Evolutionary conservation across 2,797 vertebrate species (phyloP).

Genomic region (Onychomys leucogaster): DNA sequence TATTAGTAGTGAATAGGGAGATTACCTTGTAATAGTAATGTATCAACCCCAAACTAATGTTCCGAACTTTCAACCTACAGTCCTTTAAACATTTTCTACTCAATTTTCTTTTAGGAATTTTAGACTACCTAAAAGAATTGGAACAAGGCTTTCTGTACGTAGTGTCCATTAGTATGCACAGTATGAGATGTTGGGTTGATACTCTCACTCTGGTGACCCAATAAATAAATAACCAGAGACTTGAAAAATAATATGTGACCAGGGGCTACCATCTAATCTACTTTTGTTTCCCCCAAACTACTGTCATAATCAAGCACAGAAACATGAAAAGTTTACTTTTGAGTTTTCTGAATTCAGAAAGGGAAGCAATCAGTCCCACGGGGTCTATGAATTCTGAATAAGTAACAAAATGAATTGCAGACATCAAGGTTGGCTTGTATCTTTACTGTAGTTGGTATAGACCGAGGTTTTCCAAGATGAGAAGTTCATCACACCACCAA

Average conservation of each 20-base stretch:
- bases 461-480: background rate
- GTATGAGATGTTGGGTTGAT: background rate
- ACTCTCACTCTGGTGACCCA: slow-evolving; percentile 10
- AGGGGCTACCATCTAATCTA: background rate
- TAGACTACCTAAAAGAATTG: slow-evolving; percentile 15
- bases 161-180: slow-evolving; percentile 8
- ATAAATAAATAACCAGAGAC: slow-evolving; percentile 28
- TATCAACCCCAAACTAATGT: background rate
- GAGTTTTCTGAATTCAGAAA: slow-evolving; percentile 52
- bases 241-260: slow-evolving; percentile 1
- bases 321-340: background rate
- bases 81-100: background rate
- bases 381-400: background rate
- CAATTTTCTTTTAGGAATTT: background rate
- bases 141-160: background rate
- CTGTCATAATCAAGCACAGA: background rate
- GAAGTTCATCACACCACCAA: background rate
- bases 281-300: background rate
- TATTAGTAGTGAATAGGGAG: background rate
- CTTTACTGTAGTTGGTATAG: background rate
- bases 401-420: background rate
- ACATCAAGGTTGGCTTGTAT: background rate
- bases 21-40: background rate
- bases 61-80: background rate
- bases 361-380: background rate